phyloP scores from a whole-genome alignment of 2,797 vertebrate species.

The Lophotriccus pileatus region DNA sequence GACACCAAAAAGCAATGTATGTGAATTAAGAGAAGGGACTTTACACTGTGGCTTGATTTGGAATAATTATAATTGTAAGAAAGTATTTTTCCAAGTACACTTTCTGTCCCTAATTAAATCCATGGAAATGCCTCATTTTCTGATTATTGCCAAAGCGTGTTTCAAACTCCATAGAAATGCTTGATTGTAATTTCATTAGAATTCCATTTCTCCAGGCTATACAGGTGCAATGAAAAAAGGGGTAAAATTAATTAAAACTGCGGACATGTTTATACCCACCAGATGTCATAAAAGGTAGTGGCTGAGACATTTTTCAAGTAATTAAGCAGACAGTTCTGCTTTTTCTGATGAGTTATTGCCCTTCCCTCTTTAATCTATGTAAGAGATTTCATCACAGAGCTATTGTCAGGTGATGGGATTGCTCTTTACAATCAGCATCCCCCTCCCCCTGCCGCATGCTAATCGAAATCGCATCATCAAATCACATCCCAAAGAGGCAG shows the following conservation, averaged over 20 bases:
- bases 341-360: constrained; percentile 74
- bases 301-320: constrained; percentile 80
- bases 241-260: constrained; percentile 82
- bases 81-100: constrained; percentile 43
- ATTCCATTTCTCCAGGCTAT: constrained; percentile 72
- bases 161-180: constrained; percentile 64
- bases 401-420: constrained; percentile 58
- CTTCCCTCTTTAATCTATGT: constrained; percentile 68
- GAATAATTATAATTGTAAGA: constrained; percentile 53
- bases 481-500: background rate
- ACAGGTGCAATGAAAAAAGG: constrained; percentile 74
- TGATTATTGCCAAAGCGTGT: constrained; percentile 57
- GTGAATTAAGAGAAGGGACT: constrained; percentile 42
- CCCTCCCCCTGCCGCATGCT: background rate
- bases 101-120: constrained; percentile 45
- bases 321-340: constrained; percentile 75
- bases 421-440: constrained; percentile 38
- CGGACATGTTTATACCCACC: constrained; percentile 75
- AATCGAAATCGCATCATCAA: background rate
- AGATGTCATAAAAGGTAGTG: constrained; percentile 77
- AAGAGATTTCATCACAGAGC: constrained; percentile 62
- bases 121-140: constrained; percentile 59
- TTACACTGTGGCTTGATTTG: constrained; percentile 52
- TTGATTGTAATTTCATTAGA: constrained; percentile 71
- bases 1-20: background rate